A percentile compares a stretch with the other conserved stretches of the same genome.
phyloP scores from a whole-genome alignment of 2,797 vertebrate genomes.

The Lates japonicus region DNA sequence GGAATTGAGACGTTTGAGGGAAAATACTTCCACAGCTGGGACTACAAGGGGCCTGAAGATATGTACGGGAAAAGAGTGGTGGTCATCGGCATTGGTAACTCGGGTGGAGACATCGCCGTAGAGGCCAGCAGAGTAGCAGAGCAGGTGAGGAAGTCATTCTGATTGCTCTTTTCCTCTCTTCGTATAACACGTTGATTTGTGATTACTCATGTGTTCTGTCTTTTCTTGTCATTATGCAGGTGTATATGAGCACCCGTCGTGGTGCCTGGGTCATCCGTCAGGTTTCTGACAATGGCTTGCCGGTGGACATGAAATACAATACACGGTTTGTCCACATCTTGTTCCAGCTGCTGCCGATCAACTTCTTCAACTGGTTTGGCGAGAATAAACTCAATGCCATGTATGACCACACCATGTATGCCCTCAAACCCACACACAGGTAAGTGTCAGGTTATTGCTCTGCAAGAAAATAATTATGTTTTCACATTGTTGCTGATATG shows the following conservation, averaged over 20 bases:
- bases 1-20: constrained; percentile 86
- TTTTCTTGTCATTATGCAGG: constrained; percentile 56
- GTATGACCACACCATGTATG: constrained; percentile 86
- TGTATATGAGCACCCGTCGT: constrained; percentile 84
- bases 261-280: constrained; percentile 84
- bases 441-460: constrained; percentile 47
- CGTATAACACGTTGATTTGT: background rate
- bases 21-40: constrained; percentile 85
- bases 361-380: constrained; percentile 73
- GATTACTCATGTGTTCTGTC: background rate
- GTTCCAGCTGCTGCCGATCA: constrained; percentile 74
- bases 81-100: constrained; percentile 87
- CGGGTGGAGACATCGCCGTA: constrained; percentile 85
- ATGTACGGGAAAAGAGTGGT: constrained; percentile 84
- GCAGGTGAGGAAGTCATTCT: constrained; percentile 63
- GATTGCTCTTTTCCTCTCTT: background rate
- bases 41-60: constrained; percentile 84
- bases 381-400: constrained; percentile 81
- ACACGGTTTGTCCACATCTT: constrained; percentile 80
- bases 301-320: constrained; percentile 83
- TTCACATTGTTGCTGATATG: background rate
- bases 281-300: constrained; percentile 81
- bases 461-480: too few species aligned
- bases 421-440: constrained; percentile 92
- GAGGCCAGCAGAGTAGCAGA: constrained; percentile 81